Conservation (phyloP, 2,888 invertebrate species). For the Biston stratarius region DNA sequence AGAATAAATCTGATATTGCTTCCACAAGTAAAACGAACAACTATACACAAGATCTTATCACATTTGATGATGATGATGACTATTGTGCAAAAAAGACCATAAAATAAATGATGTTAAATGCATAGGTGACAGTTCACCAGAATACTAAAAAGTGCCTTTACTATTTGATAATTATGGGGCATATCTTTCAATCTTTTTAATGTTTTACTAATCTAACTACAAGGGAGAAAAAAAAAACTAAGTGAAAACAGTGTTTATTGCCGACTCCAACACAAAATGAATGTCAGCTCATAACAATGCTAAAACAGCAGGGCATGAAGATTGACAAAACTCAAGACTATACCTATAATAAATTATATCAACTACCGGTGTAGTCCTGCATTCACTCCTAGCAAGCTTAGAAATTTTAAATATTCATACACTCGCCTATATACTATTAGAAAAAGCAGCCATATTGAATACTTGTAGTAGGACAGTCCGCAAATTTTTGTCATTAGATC, state of each 20-base stretch:
- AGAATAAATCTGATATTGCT: slow-evolving; percentile 61
- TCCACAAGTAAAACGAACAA: slow-evolving; percentile 64
- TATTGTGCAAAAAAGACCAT: slow-evolving; percentile 65
- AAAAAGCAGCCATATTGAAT: too few species aligned
- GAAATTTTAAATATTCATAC: too few species aligned
- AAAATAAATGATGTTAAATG: slow-evolving; percentile 65
- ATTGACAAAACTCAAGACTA: too few species aligned
- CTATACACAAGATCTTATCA: slow-evolving; percentile 71
- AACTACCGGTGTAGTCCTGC: too few species aligned
- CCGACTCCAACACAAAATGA: too few species aligned
- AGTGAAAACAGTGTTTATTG: slow-evolving; percentile 20
- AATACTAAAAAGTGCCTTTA: slow-evolving; percentile 78
- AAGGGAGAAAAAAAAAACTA: not conserved
- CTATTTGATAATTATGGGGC: slow-evolving; percentile 36
- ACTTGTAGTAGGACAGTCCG: too few species aligned
- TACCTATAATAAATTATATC: too few species aligned
- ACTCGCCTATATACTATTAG: too few species aligned
- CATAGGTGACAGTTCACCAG: slow-evolving; percentile 77
- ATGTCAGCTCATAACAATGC: too few species aligned
- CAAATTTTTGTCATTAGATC: too few species aligned
- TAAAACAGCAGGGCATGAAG: too few species aligned
- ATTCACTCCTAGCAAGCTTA: too few species aligned
- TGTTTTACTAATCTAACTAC: not conserved
- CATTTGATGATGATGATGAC: slow-evolving; percentile 76
- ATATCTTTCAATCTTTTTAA: not conserved